These are phyloP conservation scores for Salvelinus namaycush DNA, from an alignment of 2,113 vertebrate genomes.

Conservation along the genomic window DNA sequence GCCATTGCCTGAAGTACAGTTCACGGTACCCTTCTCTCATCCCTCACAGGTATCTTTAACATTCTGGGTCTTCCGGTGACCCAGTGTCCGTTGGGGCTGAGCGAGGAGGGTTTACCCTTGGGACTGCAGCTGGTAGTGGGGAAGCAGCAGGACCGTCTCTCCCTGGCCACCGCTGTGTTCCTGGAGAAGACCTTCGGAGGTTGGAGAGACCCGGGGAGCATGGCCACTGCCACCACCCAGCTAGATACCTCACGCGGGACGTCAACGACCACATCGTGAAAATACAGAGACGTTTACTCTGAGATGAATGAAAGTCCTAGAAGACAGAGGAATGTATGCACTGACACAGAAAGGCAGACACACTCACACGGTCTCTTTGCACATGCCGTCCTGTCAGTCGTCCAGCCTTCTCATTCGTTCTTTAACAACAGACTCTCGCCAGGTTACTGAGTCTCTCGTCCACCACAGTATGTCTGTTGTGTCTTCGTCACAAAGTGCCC, in stretches of 20 bases:
- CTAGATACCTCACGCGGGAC: background rate
- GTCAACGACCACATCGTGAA: background rate
- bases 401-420: background rate
- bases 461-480: background rate
- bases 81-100: slow-evolving; percentile 76
- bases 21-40: background rate
- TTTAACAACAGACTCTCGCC: background rate
- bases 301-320: background rate
- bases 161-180: slow-evolving; percentile 67
- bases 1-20: background rate
- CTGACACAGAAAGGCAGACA: background rate
- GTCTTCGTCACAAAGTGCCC: slow-evolving; percentile 5
- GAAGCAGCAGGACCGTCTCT: slow-evolving; percentile 72
- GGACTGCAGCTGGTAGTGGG: slow-evolving; percentile 79
- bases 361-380: background rate
- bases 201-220: slow-evolving; percentile 70
- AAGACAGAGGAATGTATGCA: background rate
- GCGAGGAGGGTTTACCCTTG: slow-evolving; percentile 68
- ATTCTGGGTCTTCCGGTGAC: slow-evolving; percentile 77
- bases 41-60: slow-evolving; percentile 73
- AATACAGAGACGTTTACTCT: background rate
- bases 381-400: background rate
- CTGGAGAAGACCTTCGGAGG: slow-evolving; percentile 76
- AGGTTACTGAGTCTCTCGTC: background rate
- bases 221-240: background rate